A percentile compares a stretch with the other conserved stretches of the same genome.
phyloP scores from a whole-genome alignment of 1,140 invertebrate species.

The Acromyrmex charruanus region DNA sequence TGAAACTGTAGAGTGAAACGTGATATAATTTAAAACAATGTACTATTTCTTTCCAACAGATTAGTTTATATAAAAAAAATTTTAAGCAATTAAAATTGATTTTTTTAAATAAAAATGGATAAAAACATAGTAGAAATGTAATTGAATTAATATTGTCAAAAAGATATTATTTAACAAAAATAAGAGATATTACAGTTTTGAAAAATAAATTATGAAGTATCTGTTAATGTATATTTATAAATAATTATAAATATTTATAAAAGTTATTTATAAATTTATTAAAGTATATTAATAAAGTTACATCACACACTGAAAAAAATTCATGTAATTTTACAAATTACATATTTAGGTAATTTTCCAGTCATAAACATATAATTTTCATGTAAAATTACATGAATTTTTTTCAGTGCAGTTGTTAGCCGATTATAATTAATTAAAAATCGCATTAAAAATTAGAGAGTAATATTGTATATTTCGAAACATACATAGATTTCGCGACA shows the following conservation, averaged over 20 bases:
- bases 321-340: no score
- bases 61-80: neutral
- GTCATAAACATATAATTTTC: no score
- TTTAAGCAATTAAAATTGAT: neutral
- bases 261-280: neutral
- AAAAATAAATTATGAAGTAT: neutral
- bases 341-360: no score
- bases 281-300: neutral
- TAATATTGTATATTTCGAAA: neutral
- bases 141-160: neutral
- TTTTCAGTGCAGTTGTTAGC: no score
- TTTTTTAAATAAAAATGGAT: neutral
- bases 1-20: neutral
- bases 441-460: no score
- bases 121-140: neutral
- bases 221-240: no score
- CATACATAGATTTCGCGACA: neutral
- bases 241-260: neutral
- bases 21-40: neutral
- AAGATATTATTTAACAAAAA: neutral
- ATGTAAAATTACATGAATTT: no score
- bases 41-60: no score
- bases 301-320: no score
- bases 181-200: neutral
- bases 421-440: no score